These are phyloP conservation scores for Thera obeliscata DNA, from an alignment of 2,888 invertebrate species.

Conservation along the genomic window DNA sequence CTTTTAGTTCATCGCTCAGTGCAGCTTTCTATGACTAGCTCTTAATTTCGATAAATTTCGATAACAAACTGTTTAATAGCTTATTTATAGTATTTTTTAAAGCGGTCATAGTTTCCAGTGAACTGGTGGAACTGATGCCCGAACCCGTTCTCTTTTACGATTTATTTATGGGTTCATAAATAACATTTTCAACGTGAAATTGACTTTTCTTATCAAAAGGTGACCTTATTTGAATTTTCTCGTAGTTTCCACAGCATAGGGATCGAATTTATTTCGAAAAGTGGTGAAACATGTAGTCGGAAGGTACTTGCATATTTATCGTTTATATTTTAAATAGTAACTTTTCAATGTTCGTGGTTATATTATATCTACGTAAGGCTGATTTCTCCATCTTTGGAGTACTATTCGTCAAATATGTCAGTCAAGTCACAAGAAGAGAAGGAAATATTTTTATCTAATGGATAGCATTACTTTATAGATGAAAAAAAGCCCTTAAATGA, in stretches of 20 bases:
- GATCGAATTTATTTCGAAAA: not conserved
- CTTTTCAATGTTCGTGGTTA: too few species aligned
- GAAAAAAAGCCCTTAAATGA: too few species aligned
- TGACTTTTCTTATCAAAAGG: slow-evolving; percentile 31
- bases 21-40: slow-evolving; percentile 66
- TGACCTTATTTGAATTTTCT: slow-evolving; percentile 12
- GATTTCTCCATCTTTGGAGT: too few species aligned
- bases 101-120: slow-evolving; percentile 45
- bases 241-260: not conserved
- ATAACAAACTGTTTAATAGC: slow-evolving; percentile 63
- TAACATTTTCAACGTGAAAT: slow-evolving; percentile 31
- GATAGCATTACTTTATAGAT: too few species aligned
- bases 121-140: slow-evolving; percentile 35
- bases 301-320: too few species aligned
- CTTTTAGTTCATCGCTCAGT: too few species aligned
- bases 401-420: too few species aligned
- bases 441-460: too few species aligned
- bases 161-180: slow-evolving; percentile 40
- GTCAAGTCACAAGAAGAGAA: too few species aligned
- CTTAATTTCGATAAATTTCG: slow-evolving; percentile 53
- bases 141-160: slow-evolving; percentile 37
- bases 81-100: slow-evolving; percentile 66
- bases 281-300: not conserved
- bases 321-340: too few species aligned
- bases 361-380: too few species aligned